Base-by-base conservation (phyloP, 2,113 vertebrate species). In the Lathamus discolor region DNA sequence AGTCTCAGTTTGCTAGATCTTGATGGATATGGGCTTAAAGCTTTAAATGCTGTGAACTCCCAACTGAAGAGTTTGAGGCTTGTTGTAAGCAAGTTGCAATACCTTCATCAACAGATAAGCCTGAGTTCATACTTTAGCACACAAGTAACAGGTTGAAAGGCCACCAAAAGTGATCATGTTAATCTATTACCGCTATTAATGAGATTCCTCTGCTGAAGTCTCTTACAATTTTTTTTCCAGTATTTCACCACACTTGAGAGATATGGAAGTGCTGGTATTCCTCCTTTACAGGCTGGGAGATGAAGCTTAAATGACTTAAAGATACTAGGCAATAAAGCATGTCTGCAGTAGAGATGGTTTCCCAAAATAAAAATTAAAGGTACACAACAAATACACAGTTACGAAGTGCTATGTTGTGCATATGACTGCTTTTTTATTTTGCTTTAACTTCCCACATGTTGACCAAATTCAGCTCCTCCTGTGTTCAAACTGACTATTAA, bases 171-270 rank as follows among this genome's bases (percentile, higher is more conserved):
- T 13, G 24, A 51, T 24, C 35, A 8, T 1, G 8, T 54, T 27
- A 19, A 54, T 31, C 44, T 28, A 5, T 23, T 23, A 20, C 39
- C 37, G 12, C n/a, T 79, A 4, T 48, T 67, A 35, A 61, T 19
- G 13, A 0, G 0, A 48, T 33, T 54, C n/a, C 25, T 54, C 54
- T 33, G 10, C 13, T 41, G 15, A 64, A 37, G 48, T 2, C 6
- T 12, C 17, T 73, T 67, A 16, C 5, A 22, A 16, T 20, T 15
- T 68, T 74, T 74, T 20, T 54, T 20, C 37, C 29, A 66, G 29
- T 2, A 1, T 35, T 74, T 63, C 54, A 20, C 46, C 23, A 22
- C 28, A 49, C 28, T 75, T 61, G 39, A 17, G 48, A 79, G 39
- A 7, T 27, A 23, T 3, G 5, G 31, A 69, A 51, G 24, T 18